Base-by-base conservation (phyloP, 2,888 invertebrate genomes). In the Bellardia pandia region DNA sequence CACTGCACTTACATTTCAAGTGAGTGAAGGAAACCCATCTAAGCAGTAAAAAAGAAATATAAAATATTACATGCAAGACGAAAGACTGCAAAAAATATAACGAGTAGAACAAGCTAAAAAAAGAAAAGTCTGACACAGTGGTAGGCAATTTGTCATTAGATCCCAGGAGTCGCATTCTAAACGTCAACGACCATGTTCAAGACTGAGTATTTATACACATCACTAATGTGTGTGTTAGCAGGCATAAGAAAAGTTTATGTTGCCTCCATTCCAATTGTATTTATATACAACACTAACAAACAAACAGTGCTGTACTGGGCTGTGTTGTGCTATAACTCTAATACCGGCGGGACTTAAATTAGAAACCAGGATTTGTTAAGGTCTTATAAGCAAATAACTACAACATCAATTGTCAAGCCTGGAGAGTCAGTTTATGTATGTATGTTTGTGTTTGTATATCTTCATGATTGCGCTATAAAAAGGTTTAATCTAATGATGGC, bases 91-190 rank as follows among this genome's bases (percentile, higher is more conserved):
- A 72, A 14, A 58, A 23, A 58, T 42, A 23, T 58, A 42, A 58
- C 13, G 53, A 56, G 13, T 8, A 8, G 9, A 64, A 37, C n/a
- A 60, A 74, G 14, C 3, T 5, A 30, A n/a, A n/a, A 51, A 51
- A 7, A 42, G 40, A 58, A 40, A 74, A 60, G 1, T 23, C 58
- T 84, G 66, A 33, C 72, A 66, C 66, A 78, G 56, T 78, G 77
- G 66, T 66, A 66, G 71, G 66, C 66, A 78, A 84, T 84, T 84
- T 84, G 66, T 78, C 84, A 84, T 66, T 72, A 74, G 53, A 77
- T 78, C 84, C 84, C 84, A 77, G 45, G 84, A 84, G 84, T 77
- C 58, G 56, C 66, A 84, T 84, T 84, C 30, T 58, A 72, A 72
- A 74, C 48, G 58, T 84, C 78, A 84, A 48, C 84, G 66, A 13